Base-by-base conservation (phyloP, 2,888 invertebrate genomes). In the Phortica magna region DNA sequence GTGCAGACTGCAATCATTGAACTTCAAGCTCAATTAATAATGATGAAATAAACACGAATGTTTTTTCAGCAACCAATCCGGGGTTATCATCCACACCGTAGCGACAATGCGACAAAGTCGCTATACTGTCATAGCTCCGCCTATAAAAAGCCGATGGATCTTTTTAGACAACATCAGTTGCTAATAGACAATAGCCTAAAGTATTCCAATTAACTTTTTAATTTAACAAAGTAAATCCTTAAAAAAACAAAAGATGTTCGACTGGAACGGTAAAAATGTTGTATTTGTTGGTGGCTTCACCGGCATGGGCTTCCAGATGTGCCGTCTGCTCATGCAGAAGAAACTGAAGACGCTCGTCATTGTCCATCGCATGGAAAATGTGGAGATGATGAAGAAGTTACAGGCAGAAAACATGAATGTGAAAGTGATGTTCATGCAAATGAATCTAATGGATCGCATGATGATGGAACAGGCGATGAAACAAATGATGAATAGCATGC, bases 221-320 rank as follows among this genome's bases (percentile, higher is more conserved):
- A 42, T 43, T 65, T 41, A 39, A 14, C 7, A 43, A 43, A 68
- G 9, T 43, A 19, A 42, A 42, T 17, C 7, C 17, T 19, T 31
- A 41, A 65, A 41, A 12, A 55, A 55, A 61, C 7, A 4, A 75
- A 83, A 78, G 17, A 91, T 91, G 91, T 89, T 85, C 80, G 85
- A 91, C 79, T 87, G 88, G 81, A 85, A 83, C 19, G 84, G 84
- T 77, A 91, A 91, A 81, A 89, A 91, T 85, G 88, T 91, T 72
- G 88, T 91, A 65, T 89, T 87, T 68, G 89, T 83, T 42, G 89
- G 91, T 73, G 85, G 89, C 76, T 91, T 89, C 76, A 87, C 82
- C 43, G 91, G 90, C 76, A 85, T 90, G 61, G 90, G 90, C 53
- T 85, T 83, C 82, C 88, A 90, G 74, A 83, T 88, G 71, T 84